Conservation (phyloP, 2,797 vertebrate genomes). For the Schizopygopsis pylzovi region DNA sequence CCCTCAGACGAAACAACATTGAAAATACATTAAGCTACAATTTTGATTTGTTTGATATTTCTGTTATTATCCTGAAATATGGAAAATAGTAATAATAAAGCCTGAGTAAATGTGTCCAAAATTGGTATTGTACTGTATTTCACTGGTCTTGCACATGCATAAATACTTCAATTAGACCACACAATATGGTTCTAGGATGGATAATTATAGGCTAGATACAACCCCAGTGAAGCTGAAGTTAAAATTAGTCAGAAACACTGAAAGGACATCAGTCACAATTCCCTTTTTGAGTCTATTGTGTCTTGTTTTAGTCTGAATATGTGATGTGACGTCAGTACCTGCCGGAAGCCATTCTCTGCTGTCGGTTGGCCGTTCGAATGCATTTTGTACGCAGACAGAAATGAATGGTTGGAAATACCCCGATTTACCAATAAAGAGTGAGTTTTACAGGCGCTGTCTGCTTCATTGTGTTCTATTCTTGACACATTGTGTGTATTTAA, state of each 20-base stretch:
- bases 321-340: constrained; percentile 13
- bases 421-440: constrained; percentile 69
- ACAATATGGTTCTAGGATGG: background rate
- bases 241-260: background rate
- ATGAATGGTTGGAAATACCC: constrained; percentile 59
- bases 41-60: background rate
- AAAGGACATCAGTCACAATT: background rate
- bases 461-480: constrained; percentile 58
- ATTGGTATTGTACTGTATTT: background rate
- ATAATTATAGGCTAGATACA: background rate
- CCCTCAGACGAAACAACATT: background rate
- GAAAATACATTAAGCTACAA: background rate
- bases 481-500: constrained; percentile 63
- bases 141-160: background rate
- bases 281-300: constrained; percentile 1
- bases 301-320: constrained; percentile 9
- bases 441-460: constrained; percentile 50
- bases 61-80: background rate
- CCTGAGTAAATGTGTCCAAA: background rate
- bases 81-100: background rate
- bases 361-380: constrained; percentile 66
- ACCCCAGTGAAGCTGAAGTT: background rate
- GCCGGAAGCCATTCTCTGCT: constrained; percentile 8
- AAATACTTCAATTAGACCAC: background rate
- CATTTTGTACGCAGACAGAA: constrained; percentile 72